Evolutionary conservation across 2,888 invertebrate genomes (phyloP).

Genomic region (Meiosimyza decipiens): DNA sequence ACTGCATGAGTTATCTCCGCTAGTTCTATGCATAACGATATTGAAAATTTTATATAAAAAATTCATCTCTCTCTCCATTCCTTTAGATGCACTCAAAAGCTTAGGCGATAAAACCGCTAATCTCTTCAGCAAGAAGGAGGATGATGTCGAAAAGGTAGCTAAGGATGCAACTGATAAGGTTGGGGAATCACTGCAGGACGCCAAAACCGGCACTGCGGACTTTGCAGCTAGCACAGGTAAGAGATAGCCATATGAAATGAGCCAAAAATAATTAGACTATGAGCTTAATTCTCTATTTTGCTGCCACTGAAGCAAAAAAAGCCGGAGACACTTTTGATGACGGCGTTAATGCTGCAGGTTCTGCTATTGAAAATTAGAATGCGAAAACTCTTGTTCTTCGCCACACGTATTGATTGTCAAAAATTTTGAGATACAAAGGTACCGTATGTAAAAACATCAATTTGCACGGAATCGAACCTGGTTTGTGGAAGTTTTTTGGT

Average conservation of each 20-base stretch:
- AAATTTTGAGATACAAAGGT: too few species aligned
- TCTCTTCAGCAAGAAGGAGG: slow-evolving; percentile 78
- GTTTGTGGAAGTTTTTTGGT: too few species aligned
- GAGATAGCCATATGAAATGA: slow-evolving; percentile 15
- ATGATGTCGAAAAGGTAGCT: slow-evolving; percentile 75
- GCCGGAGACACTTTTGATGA: slow-evolving; percentile 64
- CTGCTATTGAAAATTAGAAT: slow-evolving; percentile 55
- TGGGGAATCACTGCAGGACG: slow-evolving; percentile 71
- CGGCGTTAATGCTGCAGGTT: slow-evolving; percentile 58
- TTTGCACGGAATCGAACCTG: too few species aligned
- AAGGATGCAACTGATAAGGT: slow-evolving; percentile 74
- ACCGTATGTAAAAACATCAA: too few species aligned
- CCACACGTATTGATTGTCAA: too few species aligned
- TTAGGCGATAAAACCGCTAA: slow-evolving; percentile 79
- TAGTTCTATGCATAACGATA: too few species aligned
- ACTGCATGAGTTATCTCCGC: too few species aligned
- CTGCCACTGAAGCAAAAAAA: slow-evolving; percentile 60
- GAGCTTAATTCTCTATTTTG: slow-evolving; percentile 33
- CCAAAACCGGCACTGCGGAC: slow-evolving; percentile 69
- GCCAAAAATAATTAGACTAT: too few species aligned
- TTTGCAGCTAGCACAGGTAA: slow-evolving; percentile 69
- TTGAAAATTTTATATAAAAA: too few species aligned
- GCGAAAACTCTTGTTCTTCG: too few species aligned
- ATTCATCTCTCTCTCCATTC: background rate
- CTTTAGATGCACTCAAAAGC: slow-evolving; percentile 76